phyloP scores from a whole-genome alignment of 1,140 invertebrate species.

The Ganaspis sp. region DNA sequence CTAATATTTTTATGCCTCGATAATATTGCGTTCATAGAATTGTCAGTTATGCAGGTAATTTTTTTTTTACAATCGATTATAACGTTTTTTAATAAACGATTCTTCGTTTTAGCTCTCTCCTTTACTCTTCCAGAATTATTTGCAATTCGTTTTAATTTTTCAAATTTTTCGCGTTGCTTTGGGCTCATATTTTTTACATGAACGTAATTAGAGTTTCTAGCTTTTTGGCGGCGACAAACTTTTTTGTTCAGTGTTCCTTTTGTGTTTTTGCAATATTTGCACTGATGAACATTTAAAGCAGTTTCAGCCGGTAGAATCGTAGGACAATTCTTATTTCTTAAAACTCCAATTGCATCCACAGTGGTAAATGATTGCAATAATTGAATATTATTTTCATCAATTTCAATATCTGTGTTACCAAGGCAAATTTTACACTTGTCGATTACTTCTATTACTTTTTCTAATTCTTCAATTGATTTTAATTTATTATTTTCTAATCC shows the following conservation, averaged over 20 bases:
- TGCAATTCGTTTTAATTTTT: neutral
- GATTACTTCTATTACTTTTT: neutral
- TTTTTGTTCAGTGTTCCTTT: neutral
- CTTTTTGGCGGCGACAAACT: neutral
- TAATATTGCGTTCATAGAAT: neutral
- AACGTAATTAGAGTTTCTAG: neutral
- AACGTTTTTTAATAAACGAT: neutral
- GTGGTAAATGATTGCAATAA: neutral
- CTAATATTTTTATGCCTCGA: neutral
- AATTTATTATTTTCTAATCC: neutral
- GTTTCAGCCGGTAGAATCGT: neutral
- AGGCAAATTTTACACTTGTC: neutral
- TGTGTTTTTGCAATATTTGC: neutral
- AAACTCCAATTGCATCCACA: neutral
- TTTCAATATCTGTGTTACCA: neutral
- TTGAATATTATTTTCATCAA: neutral
- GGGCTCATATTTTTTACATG: neutral
- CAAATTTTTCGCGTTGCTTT: neutral
- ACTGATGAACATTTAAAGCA: neutral
- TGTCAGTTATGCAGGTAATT: neutral
- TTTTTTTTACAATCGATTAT: neutral
- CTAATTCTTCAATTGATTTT: neutral
- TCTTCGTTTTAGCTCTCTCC: neutral
- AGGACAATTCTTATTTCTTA: neutral
- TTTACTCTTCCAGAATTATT: neutral